Evolutionary conservation across 2,797 vertebrate genomes (phyloP).

Genomic region (Lemur catta): DNA sequence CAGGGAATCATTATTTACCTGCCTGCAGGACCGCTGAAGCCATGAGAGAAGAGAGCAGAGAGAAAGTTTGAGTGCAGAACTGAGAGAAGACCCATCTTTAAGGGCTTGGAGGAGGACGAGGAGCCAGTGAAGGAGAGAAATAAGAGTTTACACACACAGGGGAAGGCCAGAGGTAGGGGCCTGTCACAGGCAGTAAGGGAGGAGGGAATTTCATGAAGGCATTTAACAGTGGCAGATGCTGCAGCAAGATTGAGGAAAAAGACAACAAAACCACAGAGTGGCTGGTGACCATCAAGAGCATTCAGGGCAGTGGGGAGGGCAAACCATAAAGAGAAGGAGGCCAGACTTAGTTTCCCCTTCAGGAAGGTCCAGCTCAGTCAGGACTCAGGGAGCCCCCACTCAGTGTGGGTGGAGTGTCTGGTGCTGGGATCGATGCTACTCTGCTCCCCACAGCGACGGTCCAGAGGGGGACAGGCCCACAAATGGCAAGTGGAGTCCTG

Average conservation of each 20-base stretch:
- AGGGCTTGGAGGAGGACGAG: not conserved
- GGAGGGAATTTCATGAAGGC: not conserved
- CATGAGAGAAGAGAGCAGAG: not conserved
- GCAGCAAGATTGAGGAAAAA: not conserved
- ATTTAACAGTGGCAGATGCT: not conserved
- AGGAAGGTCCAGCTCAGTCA: not conserved
- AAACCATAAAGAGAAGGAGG: not conserved
- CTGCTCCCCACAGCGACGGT: accelerated
- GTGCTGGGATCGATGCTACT: not conserved
- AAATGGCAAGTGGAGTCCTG: not conserved
- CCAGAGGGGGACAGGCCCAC: not conserved
- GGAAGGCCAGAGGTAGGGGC: not conserved
- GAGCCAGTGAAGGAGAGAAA: not conserved
- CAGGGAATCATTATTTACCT: not conserved
- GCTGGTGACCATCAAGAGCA: not conserved
- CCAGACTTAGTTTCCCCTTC: not conserved
- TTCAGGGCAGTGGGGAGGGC: not conserved
- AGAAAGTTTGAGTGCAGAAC: not conserved
- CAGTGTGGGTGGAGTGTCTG: accelerated
- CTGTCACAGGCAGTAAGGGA: not conserved
- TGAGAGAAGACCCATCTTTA: not conserved
- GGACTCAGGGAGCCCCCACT: not conserved
- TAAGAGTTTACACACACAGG: not conserved
- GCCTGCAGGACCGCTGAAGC: not conserved
- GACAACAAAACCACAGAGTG: not conserved